phyloP scores from a whole-genome alignment of 2,113 vertebrate species.

The Gymnobelideus leadbeateri region DNA sequence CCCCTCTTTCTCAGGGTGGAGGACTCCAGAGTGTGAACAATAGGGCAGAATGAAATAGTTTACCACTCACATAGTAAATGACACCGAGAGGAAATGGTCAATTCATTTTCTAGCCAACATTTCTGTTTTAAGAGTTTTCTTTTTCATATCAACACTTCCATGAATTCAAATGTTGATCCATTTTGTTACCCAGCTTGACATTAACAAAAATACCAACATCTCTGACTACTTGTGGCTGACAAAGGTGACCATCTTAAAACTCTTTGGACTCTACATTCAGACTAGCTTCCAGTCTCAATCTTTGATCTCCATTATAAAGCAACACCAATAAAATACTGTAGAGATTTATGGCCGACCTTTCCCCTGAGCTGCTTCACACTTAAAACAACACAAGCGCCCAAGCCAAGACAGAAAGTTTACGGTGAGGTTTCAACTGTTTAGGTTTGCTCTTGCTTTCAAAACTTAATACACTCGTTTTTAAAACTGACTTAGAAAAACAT shows the following conservation, averaged over 20 bases:
- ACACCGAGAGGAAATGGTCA: constrained; percentile 75
- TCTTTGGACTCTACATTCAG: constrained; percentile 74
- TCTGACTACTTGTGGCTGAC: constrained; percentile 84
- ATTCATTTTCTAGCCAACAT: constrained; percentile 75
- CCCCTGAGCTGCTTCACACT: constrained; percentile 85
- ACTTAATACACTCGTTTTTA: constrained; percentile 80
- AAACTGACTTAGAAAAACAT: constrained; percentile 76
- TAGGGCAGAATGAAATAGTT: constrained; percentile 56
- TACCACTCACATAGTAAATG: constrained; percentile 57
- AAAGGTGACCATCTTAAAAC: constrained; percentile 80
- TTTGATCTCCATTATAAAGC: constrained; percentile 85
- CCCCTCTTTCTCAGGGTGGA: constrained; percentile 23
- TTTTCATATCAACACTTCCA: constrained; percentile 81
- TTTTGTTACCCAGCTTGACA: constrained; percentile 77
- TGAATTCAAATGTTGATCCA: constrained; percentile 79
- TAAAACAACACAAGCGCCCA: constrained; percentile 85
- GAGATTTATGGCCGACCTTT: constrained; percentile 86
- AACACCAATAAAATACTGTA: constrained; percentile 81
- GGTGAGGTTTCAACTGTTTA: constrained; percentile 80
- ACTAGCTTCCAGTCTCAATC: constrained; percentile 80
- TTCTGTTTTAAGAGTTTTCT: constrained; percentile 75
- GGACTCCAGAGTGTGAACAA: constrained; percentile 36
- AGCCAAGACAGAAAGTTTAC: constrained; percentile 81
- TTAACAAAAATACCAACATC: constrained; percentile 85
- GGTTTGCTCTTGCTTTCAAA: constrained; percentile 84